Evolutionary conservation across 2,797 vertebrate species (phyloP).

Genomic region (Geotrypetes seraphini): DNA sequence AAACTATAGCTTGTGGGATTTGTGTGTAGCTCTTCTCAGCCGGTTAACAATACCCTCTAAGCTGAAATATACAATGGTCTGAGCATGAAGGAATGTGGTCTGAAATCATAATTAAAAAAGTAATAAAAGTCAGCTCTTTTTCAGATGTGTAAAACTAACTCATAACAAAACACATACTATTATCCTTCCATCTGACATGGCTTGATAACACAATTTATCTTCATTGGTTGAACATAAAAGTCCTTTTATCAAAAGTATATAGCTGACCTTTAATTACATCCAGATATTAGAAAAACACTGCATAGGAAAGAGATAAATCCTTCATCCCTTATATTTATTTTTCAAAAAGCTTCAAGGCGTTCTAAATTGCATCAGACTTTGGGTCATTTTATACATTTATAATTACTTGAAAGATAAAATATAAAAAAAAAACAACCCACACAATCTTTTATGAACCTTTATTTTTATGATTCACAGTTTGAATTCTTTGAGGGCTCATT

Average conservation of each 20-base stretch:
- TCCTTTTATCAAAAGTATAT: background rate
- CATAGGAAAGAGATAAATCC: no score
- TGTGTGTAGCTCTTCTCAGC: background rate
- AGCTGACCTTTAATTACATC: background rate
- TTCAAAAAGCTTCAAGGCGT: no score
- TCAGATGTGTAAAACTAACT: background rate
- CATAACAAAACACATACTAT: background rate
- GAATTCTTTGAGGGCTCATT: no score
- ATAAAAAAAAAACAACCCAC: no score
- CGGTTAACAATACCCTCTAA: conserved; percentile 11
- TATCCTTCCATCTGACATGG: background rate
- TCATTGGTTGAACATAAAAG: background rate
- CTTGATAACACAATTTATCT: background rate
- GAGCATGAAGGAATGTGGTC: conserved; percentile 2
- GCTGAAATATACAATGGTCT: background rate
- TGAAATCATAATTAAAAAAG: background rate
- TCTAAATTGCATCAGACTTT: no score
- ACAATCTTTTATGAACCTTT: no score
- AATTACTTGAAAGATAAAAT: no score
- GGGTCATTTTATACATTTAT: no score
- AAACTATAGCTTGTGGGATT: conserved; percentile 5
- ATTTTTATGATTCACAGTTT: no score
- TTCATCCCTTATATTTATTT: no score
- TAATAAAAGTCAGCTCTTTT: background rate
- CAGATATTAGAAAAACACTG: background rate